A percentile compares a stretch with the other conserved stretches of the same genome.
Conservation (phyloP, 1,140 invertebrate species). For the Venturia canescens region DNA sequence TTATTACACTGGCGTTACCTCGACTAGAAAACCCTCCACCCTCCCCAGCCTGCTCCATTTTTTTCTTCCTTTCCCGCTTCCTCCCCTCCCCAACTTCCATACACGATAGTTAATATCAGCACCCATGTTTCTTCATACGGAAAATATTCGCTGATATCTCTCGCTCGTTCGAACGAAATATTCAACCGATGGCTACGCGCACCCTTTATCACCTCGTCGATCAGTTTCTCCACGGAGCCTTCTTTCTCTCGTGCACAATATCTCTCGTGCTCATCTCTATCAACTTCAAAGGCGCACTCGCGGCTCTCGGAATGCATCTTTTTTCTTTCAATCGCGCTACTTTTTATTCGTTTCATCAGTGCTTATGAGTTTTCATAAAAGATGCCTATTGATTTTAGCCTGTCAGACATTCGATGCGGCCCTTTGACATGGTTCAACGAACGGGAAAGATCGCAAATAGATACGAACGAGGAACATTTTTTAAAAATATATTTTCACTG, state of each 20-base stretch:
- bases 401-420: too few species aligned
- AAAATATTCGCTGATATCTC: constrained; percentile 68
- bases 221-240: background rate
- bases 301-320: too few species aligned
- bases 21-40: constrained; percentile 6
- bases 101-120: constrained; percentile 76
- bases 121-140: constrained; percentile 73
- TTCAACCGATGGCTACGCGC: constrained; percentile 20
- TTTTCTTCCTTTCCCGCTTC: constrained; percentile 48
- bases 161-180: constrained; percentile 53
- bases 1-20: constrained; percentile 3
- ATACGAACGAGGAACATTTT: too few species aligned
- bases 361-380: too few species aligned
- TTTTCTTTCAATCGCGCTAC: too few species aligned
- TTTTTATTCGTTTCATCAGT: too few species aligned
- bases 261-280: constrained; percentile 29
- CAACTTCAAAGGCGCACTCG: constrained; percentile 31
- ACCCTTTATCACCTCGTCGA: constrained; percentile 42
- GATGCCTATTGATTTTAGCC: too few species aligned
- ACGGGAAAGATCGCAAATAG: too few species aligned
- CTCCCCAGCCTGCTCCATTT: constrained; percentile 47
- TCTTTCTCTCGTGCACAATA: background rate
- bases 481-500: too few species aligned
- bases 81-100: constrained; percentile 20
- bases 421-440: too few species aligned